These are phyloP conservation scores for Fistularia tabacaria DNA, from an alignment of 2,797 vertebrate species.

Conservation along the genomic window DNA sequence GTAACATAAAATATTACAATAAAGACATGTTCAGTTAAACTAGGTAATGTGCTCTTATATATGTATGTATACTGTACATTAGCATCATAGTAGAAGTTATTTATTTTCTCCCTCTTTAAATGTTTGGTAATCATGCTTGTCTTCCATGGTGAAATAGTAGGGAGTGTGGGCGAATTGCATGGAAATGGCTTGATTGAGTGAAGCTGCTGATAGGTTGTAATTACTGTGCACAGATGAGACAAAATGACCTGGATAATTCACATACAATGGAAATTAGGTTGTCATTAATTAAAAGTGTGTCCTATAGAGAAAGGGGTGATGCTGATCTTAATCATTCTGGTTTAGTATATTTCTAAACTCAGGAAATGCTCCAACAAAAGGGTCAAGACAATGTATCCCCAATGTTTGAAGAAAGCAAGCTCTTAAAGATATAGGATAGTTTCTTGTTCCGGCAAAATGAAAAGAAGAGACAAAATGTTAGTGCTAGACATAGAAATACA, in stretches of 20 bases:
- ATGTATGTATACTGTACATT: no score
- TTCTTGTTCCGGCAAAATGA: no score
- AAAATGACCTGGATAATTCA: slow-evolving; percentile 73
- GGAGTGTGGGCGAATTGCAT: slow-evolving; percentile 34
- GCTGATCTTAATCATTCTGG: slow-evolving; percentile 57
- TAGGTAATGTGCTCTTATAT: no score
- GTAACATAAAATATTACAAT: no score
- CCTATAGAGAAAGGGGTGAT: slow-evolving; percentile 76
- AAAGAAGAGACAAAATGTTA: no score
- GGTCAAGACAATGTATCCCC: slow-evolving; percentile 60
- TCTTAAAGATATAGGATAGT: not conserved
- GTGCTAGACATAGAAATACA: not conserved
- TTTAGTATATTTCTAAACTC: slow-evolving; percentile 64
- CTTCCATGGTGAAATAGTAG: slow-evolving; percentile 6
- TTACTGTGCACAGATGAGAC: slow-evolving; percentile 64
- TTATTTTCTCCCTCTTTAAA: no score
- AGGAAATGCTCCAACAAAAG: slow-evolving; percentile 35
- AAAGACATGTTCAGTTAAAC: no score
- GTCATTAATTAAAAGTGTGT: slow-evolving; percentile 73
- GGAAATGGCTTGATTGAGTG: slow-evolving; percentile 44
- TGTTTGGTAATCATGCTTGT: slow-evolving; percentile 2
- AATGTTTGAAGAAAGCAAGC: slow-evolving; percentile 21
- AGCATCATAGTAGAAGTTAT: no score
- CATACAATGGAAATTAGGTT: slow-evolving; percentile 74
- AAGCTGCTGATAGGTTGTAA: slow-evolving; percentile 55